A percentile compares a stretch with the other conserved stretches of the same genome.
phyloP scores from a whole-genome alignment of 2,113 vertebrate genomes.

The Steatornis caripensis region DNA sequence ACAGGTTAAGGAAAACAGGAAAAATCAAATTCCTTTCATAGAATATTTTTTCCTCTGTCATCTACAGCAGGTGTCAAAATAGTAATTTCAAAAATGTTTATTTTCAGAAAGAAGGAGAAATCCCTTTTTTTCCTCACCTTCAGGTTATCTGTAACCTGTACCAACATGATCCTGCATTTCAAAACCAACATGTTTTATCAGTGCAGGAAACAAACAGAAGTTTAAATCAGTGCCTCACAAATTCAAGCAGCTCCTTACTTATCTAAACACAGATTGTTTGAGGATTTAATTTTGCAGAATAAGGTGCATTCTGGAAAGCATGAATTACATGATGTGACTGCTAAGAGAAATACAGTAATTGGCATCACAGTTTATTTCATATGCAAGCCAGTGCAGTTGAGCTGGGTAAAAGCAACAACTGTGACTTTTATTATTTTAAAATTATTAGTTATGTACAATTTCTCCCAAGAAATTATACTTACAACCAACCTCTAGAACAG shows the following conservation, averaged over 20 bases:
- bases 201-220: neutral
- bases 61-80: neutral
- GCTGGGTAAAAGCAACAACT: neutral
- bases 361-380: neutral
- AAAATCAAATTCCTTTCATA: neutral
- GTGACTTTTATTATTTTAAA: neutral
- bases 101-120: neutral
- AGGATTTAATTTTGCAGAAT: neutral
- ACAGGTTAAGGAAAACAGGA: neutral
- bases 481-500: neutral
- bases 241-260: neutral
- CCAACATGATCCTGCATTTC: neutral
- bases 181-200: neutral
- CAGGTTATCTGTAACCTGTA: neutral
- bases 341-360: neutral
- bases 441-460: neutral
- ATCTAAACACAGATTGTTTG: neutral
- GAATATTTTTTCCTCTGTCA: neutral
- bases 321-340: neutral
- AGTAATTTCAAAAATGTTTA: neutral
- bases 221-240: neutral
- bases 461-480: neutral
- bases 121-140: neutral
- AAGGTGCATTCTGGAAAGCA: neutral
- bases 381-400: neutral